A percentile compares a stretch with the other conserved stretches of the same genome.
These are phyloP conservation scores for Heliconius ethilla DNA, from an alignment of 2,888 invertebrate species.

Conservation along the genomic window DNA sequence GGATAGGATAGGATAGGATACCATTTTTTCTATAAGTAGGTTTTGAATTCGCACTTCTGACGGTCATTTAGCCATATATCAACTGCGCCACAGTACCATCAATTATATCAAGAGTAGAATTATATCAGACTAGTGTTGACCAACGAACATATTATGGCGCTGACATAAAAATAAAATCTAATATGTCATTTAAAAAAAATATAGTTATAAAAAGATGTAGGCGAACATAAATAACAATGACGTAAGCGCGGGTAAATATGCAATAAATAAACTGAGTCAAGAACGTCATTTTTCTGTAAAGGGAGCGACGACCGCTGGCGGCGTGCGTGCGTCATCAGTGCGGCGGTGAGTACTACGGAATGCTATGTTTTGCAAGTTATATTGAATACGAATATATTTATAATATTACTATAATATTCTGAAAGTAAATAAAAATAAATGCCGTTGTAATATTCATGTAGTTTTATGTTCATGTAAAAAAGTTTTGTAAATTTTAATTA, in stretches of 20 bases:
- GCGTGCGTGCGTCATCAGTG: constrained; percentile 54
- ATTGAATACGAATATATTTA: neutral
- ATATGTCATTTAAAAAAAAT: constrained; percentile 9
- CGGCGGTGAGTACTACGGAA: constrained; percentile 24
- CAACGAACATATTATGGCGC: neutral
- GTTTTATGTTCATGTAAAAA: too few relatives aligned
- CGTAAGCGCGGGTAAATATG: constrained; percentile 56
- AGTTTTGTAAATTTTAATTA: too few relatives aligned
- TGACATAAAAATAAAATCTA: constrained; percentile 13
- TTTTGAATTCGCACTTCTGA: neutral
- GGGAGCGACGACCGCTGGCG: constrained; percentile 76
- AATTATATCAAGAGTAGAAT: neutral
- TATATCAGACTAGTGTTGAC: neutral
- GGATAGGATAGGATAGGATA: too few relatives aligned
- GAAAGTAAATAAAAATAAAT: neutral
- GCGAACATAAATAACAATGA: constrained; percentile 50
- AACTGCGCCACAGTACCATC: neutral
- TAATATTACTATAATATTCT: neutral
- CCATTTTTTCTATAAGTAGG: neutral
- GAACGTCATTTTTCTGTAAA: constrained; percentile 62
- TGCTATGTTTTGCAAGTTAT: constrained; percentile 17
- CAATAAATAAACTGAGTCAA: constrained; percentile 69
- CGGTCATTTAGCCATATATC: neutral
- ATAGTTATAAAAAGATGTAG: constrained; percentile 26
- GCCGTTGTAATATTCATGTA: neutral